Percentiles rank a stretch among this genome's conserved stretches.
phyloP scores from a whole-genome alignment of 1,140 invertebrate genomes.

The Tetragonula clypearis region DNA sequence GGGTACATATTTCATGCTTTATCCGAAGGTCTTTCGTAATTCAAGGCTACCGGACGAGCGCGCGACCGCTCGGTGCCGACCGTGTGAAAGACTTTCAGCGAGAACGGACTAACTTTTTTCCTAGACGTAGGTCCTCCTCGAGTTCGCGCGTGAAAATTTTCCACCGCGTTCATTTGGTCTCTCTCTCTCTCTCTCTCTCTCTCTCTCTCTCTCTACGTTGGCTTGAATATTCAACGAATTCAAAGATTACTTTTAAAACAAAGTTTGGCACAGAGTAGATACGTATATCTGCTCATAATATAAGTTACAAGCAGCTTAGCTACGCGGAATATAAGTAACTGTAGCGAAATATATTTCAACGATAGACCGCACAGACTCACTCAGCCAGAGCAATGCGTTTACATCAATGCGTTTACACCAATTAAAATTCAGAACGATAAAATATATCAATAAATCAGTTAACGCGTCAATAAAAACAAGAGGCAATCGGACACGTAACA shows the following conservation, averaged over 20 bases:
- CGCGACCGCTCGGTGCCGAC: neutral
- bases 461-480: neutral
- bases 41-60: conserved; percentile 45
- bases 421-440: neutral
- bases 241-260: neutral
- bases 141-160: neutral
- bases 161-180: neutral
- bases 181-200: neutral
- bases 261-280: neutral
- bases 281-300: neutral
- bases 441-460: neutral
- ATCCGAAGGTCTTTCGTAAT: conserved; percentile 63
- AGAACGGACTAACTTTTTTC: neutral
- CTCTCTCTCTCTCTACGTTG: too few species aligned
- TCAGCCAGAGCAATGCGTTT: neutral
- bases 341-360: neutral
- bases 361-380: neutral
- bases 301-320: neutral
- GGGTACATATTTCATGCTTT: conserved; percentile 66
- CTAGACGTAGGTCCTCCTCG: neutral
- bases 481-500: neutral
- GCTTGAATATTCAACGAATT: neutral
- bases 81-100: conserved; percentile 17
- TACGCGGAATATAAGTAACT: neutral
- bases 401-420: neutral